Evolutionary conservation across 2,888 invertebrate species (phyloP).

Genomic region (Anticlea derivata): DNA sequence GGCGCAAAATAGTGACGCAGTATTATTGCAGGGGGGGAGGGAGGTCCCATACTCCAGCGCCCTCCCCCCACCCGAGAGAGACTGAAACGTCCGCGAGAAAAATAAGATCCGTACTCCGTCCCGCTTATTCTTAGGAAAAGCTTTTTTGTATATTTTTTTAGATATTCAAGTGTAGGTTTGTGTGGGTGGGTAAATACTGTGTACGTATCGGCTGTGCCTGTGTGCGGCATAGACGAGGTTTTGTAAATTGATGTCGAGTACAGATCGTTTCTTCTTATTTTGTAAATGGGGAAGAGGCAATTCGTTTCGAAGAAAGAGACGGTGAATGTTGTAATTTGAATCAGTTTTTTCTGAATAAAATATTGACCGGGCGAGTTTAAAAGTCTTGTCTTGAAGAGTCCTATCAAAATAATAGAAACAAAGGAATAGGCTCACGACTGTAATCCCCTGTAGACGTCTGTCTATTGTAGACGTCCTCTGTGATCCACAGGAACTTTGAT

Average conservation of each 20-base stretch:
- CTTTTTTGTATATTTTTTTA: constrained; percentile 78
- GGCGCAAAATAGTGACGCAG: constrained; percentile 85
- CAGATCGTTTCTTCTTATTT: constrained; percentile 40
- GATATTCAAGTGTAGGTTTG: constrained; percentile 63
- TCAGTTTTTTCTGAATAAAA: not conserved
- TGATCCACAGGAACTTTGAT: too few species aligned
- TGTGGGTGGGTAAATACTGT: constrained; percentile 70
- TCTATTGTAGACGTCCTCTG: too few species aligned
- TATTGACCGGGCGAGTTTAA: not conserved
- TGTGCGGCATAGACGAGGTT: constrained; percentile 54
- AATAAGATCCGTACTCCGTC: constrained; percentile 83
- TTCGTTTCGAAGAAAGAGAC: constrained; percentile 16
- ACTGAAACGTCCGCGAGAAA: constrained; percentile 84
- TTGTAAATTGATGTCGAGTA: constrained; percentile 50
- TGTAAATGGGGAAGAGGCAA: constrained; percentile 13
- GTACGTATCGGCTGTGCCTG: constrained; percentile 44
- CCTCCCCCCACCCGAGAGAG: constrained; percentile 66
- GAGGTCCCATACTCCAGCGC: constrained; percentile 55
- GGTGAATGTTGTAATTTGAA: not conserved
- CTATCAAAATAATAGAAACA: not conserved
- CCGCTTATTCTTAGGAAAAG: constrained; percentile 81
- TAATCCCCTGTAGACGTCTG: too few species aligned
- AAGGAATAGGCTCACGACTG: too few species aligned
- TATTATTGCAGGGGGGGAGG: constrained; percentile 82
- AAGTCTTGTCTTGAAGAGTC: not conserved